Evolutionary conservation across 2,113 vertebrate species (phyloP).

Genomic region (Lepus timidus): DNA sequence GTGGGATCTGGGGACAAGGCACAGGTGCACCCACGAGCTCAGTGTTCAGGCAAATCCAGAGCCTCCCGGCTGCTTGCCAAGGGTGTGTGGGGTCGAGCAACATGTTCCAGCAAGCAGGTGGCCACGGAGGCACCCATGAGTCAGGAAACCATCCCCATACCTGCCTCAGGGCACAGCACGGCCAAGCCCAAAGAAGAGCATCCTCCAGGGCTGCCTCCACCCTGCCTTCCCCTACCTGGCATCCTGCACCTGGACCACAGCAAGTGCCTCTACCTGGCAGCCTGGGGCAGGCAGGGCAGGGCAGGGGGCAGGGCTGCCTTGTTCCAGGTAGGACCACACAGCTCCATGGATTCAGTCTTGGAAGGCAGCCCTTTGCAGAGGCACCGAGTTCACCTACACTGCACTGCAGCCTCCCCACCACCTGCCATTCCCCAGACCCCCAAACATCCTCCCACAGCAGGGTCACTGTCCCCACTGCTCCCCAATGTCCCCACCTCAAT

Average conservation of each 20-base stretch:
- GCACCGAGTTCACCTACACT: neutral
- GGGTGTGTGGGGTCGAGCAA: neutral
- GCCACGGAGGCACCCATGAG: neutral
- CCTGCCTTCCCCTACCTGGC: neutral
- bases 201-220: neutral
- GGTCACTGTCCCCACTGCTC: too few relatives aligned
- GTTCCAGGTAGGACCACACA: neutral
- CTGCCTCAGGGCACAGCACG: fast-evolving
- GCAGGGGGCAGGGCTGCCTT: neutral
- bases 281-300: neutral
- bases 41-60: neutral
- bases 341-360: neutral
- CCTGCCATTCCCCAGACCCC: neutral
- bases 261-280: fast-evolving
- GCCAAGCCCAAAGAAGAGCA: neutral
- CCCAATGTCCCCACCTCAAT: too few relatives aligned
- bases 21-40: neutral
- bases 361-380: neutral
- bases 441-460: neutral
- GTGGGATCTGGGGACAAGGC: neutral
- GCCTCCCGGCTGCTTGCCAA: neutral
- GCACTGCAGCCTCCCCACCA: neutral
- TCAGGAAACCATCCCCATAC: neutral
- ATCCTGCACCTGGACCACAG: neutral
- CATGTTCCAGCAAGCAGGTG: neutral